Conservation (phyloP, 37 sponge, comb jelly and placozoan species). For the Bolinopsis microptera region DNA sequence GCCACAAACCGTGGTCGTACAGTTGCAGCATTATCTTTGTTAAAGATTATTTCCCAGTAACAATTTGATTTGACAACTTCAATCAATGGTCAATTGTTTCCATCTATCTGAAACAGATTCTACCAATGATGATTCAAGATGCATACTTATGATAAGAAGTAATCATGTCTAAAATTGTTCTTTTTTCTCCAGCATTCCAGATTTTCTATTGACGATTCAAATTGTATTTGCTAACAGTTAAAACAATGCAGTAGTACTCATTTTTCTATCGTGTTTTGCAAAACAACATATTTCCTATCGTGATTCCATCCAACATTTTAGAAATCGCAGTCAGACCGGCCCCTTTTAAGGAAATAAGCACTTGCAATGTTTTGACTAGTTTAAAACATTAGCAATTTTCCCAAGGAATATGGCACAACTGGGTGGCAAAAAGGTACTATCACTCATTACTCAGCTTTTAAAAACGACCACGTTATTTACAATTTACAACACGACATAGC, state of each 20-base stretch:
- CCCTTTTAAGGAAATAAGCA: not conserved
- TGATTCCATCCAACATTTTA: not conserved
- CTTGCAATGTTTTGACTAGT: not conserved
- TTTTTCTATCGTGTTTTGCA: not conserved
- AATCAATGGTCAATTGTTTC: too few relatives aligned
- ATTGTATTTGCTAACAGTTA: not conserved
- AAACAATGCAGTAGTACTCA: not conserved
- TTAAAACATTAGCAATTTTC: not conserved
- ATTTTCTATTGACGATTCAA: not conserved
- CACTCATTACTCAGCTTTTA: not conserved
- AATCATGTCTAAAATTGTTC: not conserved
- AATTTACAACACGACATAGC: not conserved
- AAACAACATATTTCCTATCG: not conserved
- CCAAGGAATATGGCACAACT: not conserved
- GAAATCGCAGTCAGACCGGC: not conserved
- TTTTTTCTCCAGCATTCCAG: not conserved
- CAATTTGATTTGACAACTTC: too few relatives aligned
- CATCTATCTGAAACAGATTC: not conserved
- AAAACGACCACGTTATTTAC: not conserved
- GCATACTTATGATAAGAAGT: not conserved
- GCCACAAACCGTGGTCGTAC: too few relatives aligned
- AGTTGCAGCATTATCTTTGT: too few relatives aligned
- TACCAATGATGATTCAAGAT: not conserved
- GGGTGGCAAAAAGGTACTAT: not conserved
- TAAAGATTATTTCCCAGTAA: too few relatives aligned